phyloP scores from a whole-genome alignment of 2,113 vertebrate genomes.

The Plotosus lineatus region DNA sequence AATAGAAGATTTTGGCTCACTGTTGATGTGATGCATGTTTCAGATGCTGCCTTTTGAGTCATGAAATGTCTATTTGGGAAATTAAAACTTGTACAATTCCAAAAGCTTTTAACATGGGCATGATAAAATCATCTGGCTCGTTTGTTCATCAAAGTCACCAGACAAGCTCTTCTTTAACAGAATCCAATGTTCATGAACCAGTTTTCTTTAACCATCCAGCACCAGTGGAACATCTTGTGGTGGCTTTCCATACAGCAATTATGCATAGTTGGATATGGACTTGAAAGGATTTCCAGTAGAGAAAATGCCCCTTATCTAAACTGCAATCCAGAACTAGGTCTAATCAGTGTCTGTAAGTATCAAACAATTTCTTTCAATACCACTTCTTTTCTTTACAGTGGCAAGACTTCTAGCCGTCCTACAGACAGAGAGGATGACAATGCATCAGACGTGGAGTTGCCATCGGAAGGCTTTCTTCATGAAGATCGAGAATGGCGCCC shows the following conservation, averaged over 20 bases:
- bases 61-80: not conserved
- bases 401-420: constrained; percentile 31
- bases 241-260: constrained; percentile 21
- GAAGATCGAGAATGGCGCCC: constrained; percentile 60
- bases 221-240: not conserved
- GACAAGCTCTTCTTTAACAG: constrained; percentile 2
- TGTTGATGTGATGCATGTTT: constrained; percentile 51
- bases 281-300: constrained; percentile 26
- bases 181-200: not conserved
- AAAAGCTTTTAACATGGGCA: not conserved
- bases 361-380: not conserved
- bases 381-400: constrained; percentile 31
- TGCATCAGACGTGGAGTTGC: constrained; percentile 32
- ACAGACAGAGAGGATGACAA: constrained; percentile 17
- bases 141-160: constrained; percentile 4
- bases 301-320: constrained; percentile 1
- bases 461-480: constrained; percentile 68
- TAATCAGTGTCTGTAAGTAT: not conserved
- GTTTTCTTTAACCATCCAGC: constrained; percentile 17
- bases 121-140: not conserved
- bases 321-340: constrained; percentile 11
- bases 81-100: constrained; percentile 5
- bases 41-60: constrained; percentile 35
- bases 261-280: constrained; percentile 6
- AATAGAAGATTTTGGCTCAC: constrained; percentile 30